These are phyloP conservation scores for Arnoldichthys spilopterus DNA, from an alignment of 2,797 vertebrate species.

Conservation along the genomic window DNA sequence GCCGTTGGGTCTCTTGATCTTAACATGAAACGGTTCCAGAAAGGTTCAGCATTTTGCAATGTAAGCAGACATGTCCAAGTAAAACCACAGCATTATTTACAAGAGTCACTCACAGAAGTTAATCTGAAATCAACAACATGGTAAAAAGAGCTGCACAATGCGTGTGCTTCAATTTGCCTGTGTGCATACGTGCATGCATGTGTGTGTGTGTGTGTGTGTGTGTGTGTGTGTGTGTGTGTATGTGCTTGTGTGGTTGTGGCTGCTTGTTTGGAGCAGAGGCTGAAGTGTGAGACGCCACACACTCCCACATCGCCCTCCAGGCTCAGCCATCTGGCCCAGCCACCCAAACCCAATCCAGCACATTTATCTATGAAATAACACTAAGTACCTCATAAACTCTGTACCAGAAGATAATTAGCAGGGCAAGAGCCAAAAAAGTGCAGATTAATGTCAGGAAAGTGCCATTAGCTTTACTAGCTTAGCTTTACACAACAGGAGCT, in stretches of 20 bases:
- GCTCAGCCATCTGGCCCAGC: slow-evolving; percentile 58
- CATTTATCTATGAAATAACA: slow-evolving; percentile 52
- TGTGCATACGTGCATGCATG: background rate
- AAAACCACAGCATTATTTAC: slow-evolving; percentile 22
- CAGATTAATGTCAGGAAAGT: slow-evolving; percentile 54
- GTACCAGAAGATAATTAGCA: slow-evolving; percentile 56
- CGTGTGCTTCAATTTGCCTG: no score
- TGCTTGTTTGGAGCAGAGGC: slow-evolving; percentile 30
- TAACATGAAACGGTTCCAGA: slow-evolving; percentile 17
- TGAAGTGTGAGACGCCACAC: slow-evolving; percentile 33
- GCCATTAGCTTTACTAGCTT: slow-evolving; percentile 50
- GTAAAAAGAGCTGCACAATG: slow-evolving; percentile 5
- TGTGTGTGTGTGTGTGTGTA: background rate
- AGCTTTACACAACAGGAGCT: slow-evolving; percentile 46
- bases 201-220: background rate
- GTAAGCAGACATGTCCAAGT: background rate
- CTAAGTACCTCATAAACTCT: slow-evolving; percentile 55
- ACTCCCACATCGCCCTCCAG: slow-evolving; percentile 38
- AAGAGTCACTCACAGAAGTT: background rate
- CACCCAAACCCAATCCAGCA: slow-evolving; percentile 34
- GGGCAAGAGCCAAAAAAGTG: slow-evolving; percentile 45
- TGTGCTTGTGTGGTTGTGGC: background rate
- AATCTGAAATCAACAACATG: slow-evolving; percentile 11
- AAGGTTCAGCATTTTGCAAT: background rate
- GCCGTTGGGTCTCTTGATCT: background rate